Conservation (phyloP, 2,113 vertebrate genomes). For the Eurypyga helias region DNA sequence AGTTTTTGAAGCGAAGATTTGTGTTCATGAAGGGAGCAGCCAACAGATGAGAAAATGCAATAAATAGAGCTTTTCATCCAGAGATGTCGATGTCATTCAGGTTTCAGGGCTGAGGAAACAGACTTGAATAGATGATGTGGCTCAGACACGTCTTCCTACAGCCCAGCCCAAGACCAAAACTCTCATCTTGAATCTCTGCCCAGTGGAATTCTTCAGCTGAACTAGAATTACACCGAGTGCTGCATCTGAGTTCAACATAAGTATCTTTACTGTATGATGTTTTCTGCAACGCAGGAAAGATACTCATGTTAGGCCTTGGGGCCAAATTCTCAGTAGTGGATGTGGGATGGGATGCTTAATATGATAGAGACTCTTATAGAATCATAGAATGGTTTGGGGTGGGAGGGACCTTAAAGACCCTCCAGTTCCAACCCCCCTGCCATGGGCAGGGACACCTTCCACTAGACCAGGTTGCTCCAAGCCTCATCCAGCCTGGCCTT, state of each 20-base stretch:
- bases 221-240: background rate
- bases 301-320: background rate
- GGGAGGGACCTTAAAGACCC: no score
- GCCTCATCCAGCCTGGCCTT: no score
- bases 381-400: no score
- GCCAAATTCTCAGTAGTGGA: background rate
- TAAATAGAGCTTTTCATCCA: background rate
- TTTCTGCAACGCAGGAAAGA: background rate
- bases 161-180: background rate
- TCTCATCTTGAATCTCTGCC: background rate
- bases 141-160: background rate
- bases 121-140: background rate
- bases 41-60: background rate
- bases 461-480: no score
- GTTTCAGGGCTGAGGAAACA: background rate
- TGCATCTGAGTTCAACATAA: rapidly evolving
- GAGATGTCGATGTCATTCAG: background rate
- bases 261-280: background rate
- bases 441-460: no score
- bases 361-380: background rate
- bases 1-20: background rate
- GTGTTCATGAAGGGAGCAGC: background rate
- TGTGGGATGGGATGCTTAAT: background rate
- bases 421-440: no score
- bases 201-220: background rate